Evolutionary conservation across 2,113 vertebrate genomes (phyloP).

Genomic region (Cochlearius cochlearius): DNA sequence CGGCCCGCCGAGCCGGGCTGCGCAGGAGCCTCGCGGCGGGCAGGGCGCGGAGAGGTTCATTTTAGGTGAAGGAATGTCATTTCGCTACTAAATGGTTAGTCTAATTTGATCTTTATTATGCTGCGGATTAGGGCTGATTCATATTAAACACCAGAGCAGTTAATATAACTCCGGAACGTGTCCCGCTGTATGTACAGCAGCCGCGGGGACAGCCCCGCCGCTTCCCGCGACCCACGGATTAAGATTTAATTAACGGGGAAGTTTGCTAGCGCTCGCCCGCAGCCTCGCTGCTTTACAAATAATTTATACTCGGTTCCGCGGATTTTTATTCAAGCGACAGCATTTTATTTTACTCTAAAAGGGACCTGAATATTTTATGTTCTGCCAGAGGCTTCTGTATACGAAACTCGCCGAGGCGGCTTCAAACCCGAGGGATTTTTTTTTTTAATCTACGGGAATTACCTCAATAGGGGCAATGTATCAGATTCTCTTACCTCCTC

Average conservation of each 20-base stretch:
- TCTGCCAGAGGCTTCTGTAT: not conserved
- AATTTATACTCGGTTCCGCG: slow-evolving; percentile 30
- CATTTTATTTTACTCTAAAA: slow-evolving; percentile 40
- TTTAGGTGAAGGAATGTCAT: slow-evolving; percentile 62
- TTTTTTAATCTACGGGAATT: not conserved
- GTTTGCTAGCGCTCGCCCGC: slow-evolving; percentile 23
- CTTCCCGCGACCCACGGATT: slow-evolving; percentile 29
- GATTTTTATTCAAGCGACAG: slow-evolving; percentile 53
- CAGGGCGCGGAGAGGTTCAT: not conserved
- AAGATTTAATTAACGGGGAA: slow-evolving; percentile 65
- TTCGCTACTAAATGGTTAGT: slow-evolving; percentile 72
- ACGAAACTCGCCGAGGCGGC: not conserved
- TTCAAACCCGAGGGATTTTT: not conserved
- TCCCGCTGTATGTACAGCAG: slow-evolving; percentile 2
- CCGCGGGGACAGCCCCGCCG: not conserved
- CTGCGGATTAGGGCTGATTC: slow-evolving; percentile 65
- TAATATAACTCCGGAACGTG: slow-evolving; percentile 14
- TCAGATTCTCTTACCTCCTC: not conserved
- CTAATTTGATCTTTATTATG: slow-evolving; percentile 70
- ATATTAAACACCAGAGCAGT: slow-evolving; percentile 55
- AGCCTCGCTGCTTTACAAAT: slow-evolving; percentile 50
- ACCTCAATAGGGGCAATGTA: not conserved
- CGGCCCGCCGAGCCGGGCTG: not conserved
- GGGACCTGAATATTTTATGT: slow-evolving; percentile 31
- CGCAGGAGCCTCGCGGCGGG: not conserved